Conservation (phyloP, 2,797 vertebrate genomes). For the Diglossa cyanea region DNA sequence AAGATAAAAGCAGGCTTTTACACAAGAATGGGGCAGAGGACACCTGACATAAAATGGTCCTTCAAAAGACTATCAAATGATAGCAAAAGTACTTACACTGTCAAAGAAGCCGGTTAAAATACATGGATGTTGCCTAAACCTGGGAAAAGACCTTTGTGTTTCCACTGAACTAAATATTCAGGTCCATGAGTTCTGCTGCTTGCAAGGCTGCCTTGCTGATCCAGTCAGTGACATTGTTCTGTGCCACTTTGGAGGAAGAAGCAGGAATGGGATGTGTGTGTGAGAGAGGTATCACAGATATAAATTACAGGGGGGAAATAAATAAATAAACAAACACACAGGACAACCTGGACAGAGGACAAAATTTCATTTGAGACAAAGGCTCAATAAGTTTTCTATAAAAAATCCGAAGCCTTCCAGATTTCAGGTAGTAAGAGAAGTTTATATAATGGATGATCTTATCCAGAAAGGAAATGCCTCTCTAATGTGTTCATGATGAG, state of each 20-base stretch:
- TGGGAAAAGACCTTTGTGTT: neutral
- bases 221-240: neutral
- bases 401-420: neutral
- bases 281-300: neutral
- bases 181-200: neutral
- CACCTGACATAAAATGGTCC: neutral
- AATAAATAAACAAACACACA: neutral
- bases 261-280: neutral
- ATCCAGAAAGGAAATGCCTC: neutral
- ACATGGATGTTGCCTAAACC: neutral
- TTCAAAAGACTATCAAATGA: neutral
- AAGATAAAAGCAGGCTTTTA: neutral
- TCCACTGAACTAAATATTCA: neutral
- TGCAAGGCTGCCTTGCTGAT: neutral
- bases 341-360: neutral
- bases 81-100: neutral
- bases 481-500: neutral
- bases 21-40: neutral
- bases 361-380: neutral
- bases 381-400: neutral
- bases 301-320: neutral
- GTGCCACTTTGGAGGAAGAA: neutral
- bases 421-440: neutral
- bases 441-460: neutral
- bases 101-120: neutral